Percentiles rank a stretch among this genome's conserved stretches.
Conservation (phyloP, 2,888 invertebrate species). For the Catocala nupta region DNA sequence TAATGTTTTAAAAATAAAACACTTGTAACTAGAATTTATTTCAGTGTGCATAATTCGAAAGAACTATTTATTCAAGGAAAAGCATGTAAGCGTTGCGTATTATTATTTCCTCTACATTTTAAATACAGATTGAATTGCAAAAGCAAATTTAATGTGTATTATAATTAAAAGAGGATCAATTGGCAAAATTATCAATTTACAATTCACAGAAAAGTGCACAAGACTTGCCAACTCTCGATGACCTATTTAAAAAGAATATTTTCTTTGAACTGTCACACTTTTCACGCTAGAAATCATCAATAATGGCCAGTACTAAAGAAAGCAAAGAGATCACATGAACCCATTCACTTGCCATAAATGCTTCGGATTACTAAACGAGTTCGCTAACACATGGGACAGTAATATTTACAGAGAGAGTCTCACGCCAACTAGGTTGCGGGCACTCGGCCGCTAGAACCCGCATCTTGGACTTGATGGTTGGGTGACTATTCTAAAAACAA, state of each 20-base stretch:
- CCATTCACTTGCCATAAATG: constrained; percentile 42
- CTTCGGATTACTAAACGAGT: constrained; percentile 45
- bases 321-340: constrained; percentile 37
- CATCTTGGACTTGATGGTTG: constrained; percentile 62
- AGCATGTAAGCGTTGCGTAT: too few species aligned
- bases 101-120: too few species aligned
- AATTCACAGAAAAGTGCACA: neutral
- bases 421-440: constrained; percentile 78
- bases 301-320: constrained; percentile 14
- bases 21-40: too few species aligned
- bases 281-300: constrained; percentile 15
- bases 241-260: neutral
- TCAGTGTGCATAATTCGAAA: neutral
- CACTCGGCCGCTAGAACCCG: constrained; percentile 59
- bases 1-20: too few species aligned
- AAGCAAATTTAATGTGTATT: too few species aligned
- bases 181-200: too few species aligned
- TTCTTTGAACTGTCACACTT: neutral
- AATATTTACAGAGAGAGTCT: constrained; percentile 51
- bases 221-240: neutral
- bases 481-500: constrained; percentile 43
- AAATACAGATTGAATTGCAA: too few species aligned
- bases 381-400: constrained; percentile 44
- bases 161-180: neutral
- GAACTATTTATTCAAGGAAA: neutral